Evolutionary conservation across 1,140 invertebrate genomes (phyloP).

Genomic region (Anoplolepis gracilipes): DNA sequence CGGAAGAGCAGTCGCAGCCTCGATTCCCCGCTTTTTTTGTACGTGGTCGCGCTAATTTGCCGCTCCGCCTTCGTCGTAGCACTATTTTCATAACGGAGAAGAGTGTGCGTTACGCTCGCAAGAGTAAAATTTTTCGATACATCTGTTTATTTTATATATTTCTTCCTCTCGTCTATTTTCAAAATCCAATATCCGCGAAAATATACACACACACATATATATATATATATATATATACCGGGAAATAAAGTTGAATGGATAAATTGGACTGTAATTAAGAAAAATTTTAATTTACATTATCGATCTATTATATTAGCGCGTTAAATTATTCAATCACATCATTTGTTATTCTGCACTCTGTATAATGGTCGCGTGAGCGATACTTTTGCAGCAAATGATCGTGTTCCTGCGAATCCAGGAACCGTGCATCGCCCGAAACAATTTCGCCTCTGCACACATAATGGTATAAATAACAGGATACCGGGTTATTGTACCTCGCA

Average conservation of each 20-base stretch:
- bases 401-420: conserved; percentile 50
- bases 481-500: conserved; percentile 63
- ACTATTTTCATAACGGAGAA: conserved; percentile 25
- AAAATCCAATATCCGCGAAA: background rate
- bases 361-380: conserved; percentile 22
- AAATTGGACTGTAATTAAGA: background rate
- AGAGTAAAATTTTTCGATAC: conserved; percentile 25
- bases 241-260: background rate
- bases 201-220: too few species aligned
- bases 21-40: conserved; percentile 41
- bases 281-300: background rate
- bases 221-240: too few species aligned
- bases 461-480: conserved; percentile 54
- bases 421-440: conserved; percentile 43
- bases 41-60: conserved; percentile 57
- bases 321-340: conserved; percentile 41
- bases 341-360: background rate
- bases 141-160: background rate
- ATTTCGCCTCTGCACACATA: conserved; percentile 48
- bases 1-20: conserved; percentile 27
- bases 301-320: background rate
- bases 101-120: background rate
- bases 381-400: conserved; percentile 41
- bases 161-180: background rate
- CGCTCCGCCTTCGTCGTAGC: background rate